A percentile compares a stretch with the other conserved stretches of the same genome.
These are phyloP conservation scores for Porites lutea DNA, from an alignment of 64 coral and sea anemone species.

Conservation along the genomic window DNA sequence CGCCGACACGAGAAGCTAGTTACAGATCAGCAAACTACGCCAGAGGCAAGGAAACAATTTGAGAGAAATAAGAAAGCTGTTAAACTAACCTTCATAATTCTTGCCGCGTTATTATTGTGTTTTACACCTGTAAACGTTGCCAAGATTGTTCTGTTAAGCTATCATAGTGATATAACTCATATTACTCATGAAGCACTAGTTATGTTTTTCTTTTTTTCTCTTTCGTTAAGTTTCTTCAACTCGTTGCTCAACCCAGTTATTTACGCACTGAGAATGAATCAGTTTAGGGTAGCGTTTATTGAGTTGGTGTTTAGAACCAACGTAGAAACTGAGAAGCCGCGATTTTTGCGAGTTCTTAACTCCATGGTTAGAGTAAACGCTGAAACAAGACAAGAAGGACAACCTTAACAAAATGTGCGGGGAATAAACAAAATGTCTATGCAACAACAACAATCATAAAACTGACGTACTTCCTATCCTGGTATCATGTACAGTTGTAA, in stretches of 20 bases:
- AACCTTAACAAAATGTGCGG: too few relatives aligned
- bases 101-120: not conserved
- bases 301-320: not conserved
- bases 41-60: not conserved
- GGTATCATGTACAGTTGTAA: too few relatives aligned
- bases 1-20: not conserved
- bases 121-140: not conserved
- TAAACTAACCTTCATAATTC: not conserved
- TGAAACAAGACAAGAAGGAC: too few relatives aligned
- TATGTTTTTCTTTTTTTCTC: not conserved
- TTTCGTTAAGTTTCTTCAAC: not conserved
- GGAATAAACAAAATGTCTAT: too few relatives aligned
- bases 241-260: constrained; percentile 1
- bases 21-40: not conserved
- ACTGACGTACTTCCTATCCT: too few relatives aligned
- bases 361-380: too few relatives aligned
- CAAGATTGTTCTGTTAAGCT: not conserved
- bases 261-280: not conserved
- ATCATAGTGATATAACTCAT: not conserved
- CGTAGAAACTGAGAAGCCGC: too few relatives aligned
- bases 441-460: too few relatives aligned
- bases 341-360: too few relatives aligned
- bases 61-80: not conserved
- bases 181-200: not conserved
- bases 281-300: not conserved